Evolutionary conservation across 2,797 vertebrate species (phyloP).

Genomic region (Xenopus petersii): DNA sequence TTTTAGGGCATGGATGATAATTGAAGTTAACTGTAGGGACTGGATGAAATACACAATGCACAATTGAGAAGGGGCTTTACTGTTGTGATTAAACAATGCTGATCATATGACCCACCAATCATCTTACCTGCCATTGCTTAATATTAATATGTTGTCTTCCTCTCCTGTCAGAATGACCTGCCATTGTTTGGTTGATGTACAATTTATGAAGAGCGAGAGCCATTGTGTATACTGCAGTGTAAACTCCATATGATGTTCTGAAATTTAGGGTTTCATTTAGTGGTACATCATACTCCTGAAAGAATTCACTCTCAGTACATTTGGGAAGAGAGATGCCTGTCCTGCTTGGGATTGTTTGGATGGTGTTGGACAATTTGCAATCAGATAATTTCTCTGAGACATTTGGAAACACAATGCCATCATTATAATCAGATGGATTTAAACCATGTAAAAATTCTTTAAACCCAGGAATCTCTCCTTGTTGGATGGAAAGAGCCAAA

Average conservation of each 20-base stretch:
- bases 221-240: constrained; percentile 12
- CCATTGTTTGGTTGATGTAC: background rate
- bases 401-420: background rate
- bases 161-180: background rate
- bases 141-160: background rate
- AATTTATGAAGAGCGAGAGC: constrained; percentile 12
- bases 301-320: background rate
- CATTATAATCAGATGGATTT: background rate
- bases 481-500: background rate
- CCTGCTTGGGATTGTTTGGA: too few relatives aligned
- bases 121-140: constrained; percentile 1
- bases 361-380: too few relatives aligned
- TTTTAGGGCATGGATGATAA: too few relatives aligned
- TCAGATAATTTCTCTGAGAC: too few relatives aligned
- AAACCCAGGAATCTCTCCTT: constrained; percentile 1
- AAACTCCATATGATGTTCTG: background rate
- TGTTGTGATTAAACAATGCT: too few relatives aligned
- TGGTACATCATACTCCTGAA: background rate
- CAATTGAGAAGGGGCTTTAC: too few relatives aligned
- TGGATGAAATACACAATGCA: too few relatives aligned
- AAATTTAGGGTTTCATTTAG: background rate
- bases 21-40: too few relatives aligned
- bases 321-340: too few relatives aligned
- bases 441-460: background rate
- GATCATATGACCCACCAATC: too few relatives aligned